Base-by-base conservation (phyloP, 2,888 invertebrate genomes). In the Aporophyla lueneburgensis region DNA sequence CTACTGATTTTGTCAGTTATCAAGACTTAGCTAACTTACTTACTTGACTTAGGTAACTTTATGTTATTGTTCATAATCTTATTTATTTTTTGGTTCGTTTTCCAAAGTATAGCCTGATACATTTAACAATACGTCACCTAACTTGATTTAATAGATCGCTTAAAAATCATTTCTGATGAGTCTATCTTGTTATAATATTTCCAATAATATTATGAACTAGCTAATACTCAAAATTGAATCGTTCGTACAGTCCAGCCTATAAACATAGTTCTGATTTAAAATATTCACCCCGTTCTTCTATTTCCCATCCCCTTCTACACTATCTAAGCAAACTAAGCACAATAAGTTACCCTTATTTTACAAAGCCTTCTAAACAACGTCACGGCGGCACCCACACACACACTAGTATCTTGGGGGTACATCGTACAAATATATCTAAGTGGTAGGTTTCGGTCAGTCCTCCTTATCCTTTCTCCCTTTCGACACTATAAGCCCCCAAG, bases 391-490 rank as follows among this genome's bases (percentile, higher is more conserved):
- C 75, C 56, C 92, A 88, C 69, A 70, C 71, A 62, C 92, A 88
- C 68, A 69, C 84, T 91, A 90, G 90, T 94, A 94, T 94, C 95
- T 95, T 94, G 88, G 87, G 91, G 93, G 93, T 91, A 87, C 94
- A 91, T 92, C 92, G 92, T 91, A 91, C 94, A 93, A 94, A 94
- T 94, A 95, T 94, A 96, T 95, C 94, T 94, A 95, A 95, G 95
- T 94, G 94, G 89, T 93, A 94, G 95, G 93, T 94, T 92, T 92
- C 89, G 93, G 92, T 90, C 93, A 92, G 91, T 91, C 91, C 95
- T 94, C 95, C 95, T 96, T 95, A 94, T 94, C 95, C 94, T 93
- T 92, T 91, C 91, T 91, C 94, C 94, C 90, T 91, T 93, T 93
- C 92, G 91, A 90, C 94, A 95, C 95, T 96, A 95, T 93, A 91